A percentile compares a stretch with the other conserved stretches of the same genome.
Evolutionary conservation across 2,888 invertebrate genomes (phyloP).

Genomic region (Mythimna impura): DNA sequence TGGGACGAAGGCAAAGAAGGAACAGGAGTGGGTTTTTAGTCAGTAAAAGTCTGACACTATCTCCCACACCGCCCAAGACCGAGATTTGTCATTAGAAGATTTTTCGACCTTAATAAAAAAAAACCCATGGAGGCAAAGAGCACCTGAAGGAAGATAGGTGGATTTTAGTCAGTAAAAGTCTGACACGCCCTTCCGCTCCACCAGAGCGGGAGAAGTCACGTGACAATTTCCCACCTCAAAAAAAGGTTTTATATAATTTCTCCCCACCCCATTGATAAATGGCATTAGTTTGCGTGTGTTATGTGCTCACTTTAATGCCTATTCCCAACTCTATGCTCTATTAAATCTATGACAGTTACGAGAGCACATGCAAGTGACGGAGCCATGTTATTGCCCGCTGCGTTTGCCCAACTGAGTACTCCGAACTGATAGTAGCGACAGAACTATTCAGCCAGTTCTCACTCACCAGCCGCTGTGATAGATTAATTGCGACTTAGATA

Average conservation of each 20-base stretch:
- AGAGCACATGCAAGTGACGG: slow-evolving; percentile 72
- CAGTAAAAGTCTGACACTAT: no score
- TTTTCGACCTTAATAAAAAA: no score
- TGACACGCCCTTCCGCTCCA: no score
- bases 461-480: slow-evolving; percentile 63
- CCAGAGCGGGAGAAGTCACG: no score
- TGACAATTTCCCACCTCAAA: no score
- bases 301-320: slow-evolving; percentile 32
- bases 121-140: no score
- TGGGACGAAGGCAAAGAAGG: no score
- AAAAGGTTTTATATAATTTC: not conserved
- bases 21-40: no score
- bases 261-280: not conserved
- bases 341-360: slow-evolving; percentile 37
- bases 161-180: no score
- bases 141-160: no score
- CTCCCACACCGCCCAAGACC: no score
- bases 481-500: slow-evolving; percentile 65
- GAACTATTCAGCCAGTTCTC: slow-evolving; percentile 63
- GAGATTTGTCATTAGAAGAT: no score
- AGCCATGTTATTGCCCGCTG: slow-evolving; percentile 73
- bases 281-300: not conserved
- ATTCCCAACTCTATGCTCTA: slow-evolving; percentile 35
- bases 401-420: slow-evolving; percentile 72
- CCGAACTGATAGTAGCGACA: slow-evolving; percentile 66